Conservation (phyloP, 2,113 vertebrate genomes). For the Hemiscyllium ocellatum region DNA sequence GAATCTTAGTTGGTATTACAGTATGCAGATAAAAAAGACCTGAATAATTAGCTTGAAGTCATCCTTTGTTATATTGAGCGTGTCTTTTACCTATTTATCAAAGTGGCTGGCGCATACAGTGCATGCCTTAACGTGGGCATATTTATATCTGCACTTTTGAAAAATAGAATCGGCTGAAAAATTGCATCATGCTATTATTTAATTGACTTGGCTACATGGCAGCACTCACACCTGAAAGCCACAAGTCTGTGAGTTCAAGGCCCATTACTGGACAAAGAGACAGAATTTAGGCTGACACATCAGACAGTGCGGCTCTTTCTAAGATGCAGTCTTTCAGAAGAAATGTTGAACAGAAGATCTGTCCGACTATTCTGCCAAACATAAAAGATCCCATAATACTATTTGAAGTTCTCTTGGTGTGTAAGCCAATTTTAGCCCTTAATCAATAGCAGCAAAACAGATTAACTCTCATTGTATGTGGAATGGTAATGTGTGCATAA, state of each 20-base stretch:
- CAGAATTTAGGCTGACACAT: not conserved
- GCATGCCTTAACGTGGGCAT: not conserved
- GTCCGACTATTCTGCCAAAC: not conserved
- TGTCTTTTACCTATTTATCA: not conserved
- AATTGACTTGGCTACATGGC: not conserved
- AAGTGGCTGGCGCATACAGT: not conserved
- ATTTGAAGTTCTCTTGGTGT: not conserved
- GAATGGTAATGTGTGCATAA: not conserved
- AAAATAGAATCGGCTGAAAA: not conserved
- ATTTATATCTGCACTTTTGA: slow-evolving; percentile 9
- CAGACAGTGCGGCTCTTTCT: not conserved
- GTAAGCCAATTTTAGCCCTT: not conserved
- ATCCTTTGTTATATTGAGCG: not conserved
- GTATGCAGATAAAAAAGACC: no score
- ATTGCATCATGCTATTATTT: not conserved
- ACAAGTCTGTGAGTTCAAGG: not conserved
- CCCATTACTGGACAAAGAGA: not conserved
- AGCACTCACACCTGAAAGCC: not conserved
- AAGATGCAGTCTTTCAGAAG: not conserved
- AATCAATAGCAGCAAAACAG: not conserved
- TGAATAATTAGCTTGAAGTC: not conserved
- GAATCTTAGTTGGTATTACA: not conserved
- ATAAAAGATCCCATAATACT: not conserved
- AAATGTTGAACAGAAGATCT: not conserved
- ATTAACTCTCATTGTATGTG: slow-evolving; percentile 20